Evolutionary conservation across 35 echinoderm and acorn worm species (phyloP).

Genomic region (Ptychodera flava): DNA sequence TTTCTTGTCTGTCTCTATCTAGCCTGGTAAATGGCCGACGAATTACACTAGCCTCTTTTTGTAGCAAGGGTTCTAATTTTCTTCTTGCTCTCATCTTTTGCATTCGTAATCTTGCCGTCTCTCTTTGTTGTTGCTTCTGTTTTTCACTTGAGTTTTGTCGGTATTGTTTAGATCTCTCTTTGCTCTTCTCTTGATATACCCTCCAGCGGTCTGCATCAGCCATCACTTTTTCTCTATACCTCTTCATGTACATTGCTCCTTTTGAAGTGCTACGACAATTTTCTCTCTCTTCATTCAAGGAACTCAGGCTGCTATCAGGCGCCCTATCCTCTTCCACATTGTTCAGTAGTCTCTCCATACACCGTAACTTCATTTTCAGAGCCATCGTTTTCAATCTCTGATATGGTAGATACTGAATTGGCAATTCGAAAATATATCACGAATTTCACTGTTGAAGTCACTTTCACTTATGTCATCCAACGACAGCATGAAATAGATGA

Average conservation of each 20-base stretch:
- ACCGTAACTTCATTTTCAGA: too few species aligned
- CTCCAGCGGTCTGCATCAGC: neutral
- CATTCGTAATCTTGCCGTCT: slow-evolving; percentile 12
- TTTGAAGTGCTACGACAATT: too few species aligned
- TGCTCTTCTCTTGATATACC: neutral
- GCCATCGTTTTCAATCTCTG: too few species aligned
- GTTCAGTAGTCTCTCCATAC: too few species aligned
- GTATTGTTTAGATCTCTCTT: slow-evolving; percentile 2
- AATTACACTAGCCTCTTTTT: neutral
- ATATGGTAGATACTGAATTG: too few species aligned
- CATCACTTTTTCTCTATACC: slow-evolving; percentile 8
- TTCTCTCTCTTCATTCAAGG: too few species aligned
- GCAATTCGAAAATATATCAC: too few species aligned
- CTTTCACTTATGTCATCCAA: too few species aligned
- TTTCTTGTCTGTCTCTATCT: neutral
- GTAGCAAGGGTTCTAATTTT: neutral
- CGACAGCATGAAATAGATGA: too few species aligned
- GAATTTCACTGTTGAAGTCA: too few species aligned
- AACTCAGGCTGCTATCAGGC: too few species aligned
- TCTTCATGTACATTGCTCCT: neutral
- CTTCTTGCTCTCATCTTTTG: neutral
- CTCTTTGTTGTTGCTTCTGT: neutral
- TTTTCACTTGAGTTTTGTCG: neutral
- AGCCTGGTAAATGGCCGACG: neutral
- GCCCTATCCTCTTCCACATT: too few species aligned